phyloP scores from a whole-genome alignment of 2,797 vertebrate species.

The Centroberyx gerrardi region DNA sequence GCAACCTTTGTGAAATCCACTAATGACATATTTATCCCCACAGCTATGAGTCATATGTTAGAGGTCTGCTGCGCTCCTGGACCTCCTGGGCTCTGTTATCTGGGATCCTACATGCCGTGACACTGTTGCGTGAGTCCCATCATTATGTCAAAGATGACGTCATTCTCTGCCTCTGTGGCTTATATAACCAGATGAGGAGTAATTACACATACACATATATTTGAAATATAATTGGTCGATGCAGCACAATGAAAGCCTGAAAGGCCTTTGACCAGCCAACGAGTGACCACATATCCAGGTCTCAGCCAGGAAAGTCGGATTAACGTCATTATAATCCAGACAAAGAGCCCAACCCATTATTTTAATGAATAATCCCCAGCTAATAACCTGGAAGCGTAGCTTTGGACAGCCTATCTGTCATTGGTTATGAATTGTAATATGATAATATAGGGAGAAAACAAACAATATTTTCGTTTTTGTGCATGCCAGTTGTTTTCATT shows the following conservation, averaged over 20 bases:
- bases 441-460: conserved; percentile 22
- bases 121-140: conserved; percentile 10
- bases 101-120: background rate
- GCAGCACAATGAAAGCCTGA: conserved; percentile 6
- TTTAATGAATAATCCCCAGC: conserved; percentile 60
- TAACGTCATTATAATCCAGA: conserved; percentile 71
- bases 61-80: conserved; percentile 30
- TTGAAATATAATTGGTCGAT: conserved; percentile 20
- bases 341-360: conserved; percentile 67
- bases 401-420: background rate
- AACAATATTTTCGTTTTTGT: conserved; percentile 12
- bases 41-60: conserved; percentile 39
- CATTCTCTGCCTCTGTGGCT: conserved; percentile 6
- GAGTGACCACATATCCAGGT: conserved; percentile 33
- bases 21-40: conserved; percentile 33
- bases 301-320: conserved; percentile 63
- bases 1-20: conserved; percentile 39
- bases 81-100: conserved; percentile 39
- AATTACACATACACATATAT: conserved; percentile 36
- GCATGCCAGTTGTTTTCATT: background rate
- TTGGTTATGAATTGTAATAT: conserved; percentile 43
- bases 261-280: conserved; percentile 24
- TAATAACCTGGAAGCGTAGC: conserved; percentile 53
- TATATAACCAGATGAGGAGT: conserved; percentile 17
- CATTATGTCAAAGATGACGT: conserved; percentile 47